phyloP scores from a whole-genome alignment of 2,888 invertebrate genomes.

The Acholoe squamosa region DNA sequence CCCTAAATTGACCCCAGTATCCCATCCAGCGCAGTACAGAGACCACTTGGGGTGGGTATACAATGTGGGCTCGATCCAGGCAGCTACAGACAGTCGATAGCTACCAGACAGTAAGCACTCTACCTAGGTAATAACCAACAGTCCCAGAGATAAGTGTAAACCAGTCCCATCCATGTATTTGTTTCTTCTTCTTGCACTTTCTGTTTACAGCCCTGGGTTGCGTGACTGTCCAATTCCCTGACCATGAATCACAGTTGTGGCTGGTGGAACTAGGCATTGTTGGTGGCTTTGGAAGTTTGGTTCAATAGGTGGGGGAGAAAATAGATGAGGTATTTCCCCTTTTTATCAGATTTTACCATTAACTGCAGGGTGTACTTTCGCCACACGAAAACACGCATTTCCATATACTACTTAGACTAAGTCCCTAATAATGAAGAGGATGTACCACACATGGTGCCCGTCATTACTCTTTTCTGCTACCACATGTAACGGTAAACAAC shows the following conservation, averaged over 20 bases:
- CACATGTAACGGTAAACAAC: too few species aligned
- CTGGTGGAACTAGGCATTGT: neutral
- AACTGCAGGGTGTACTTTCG: neutral
- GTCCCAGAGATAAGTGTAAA: neutral
- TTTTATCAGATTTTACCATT: neutral
- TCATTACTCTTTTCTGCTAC: too few species aligned
- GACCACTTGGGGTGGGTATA: too few species aligned
- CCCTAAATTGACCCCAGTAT: too few species aligned
- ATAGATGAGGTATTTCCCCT: neutral
- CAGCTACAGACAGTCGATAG: neutral
- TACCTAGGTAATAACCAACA: neutral
- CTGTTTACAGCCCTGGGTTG: neutral
- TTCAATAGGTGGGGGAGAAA: neutral
- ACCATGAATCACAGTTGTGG: neutral
- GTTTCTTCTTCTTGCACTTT: neutral
- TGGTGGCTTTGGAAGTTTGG: too few species aligned
- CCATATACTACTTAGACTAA: neutral
- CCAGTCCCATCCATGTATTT: neutral
- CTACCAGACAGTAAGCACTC: constrained; percentile 3
- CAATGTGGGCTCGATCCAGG: too few species aligned
- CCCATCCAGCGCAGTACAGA: too few species aligned
- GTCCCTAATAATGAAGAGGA: too few species aligned
- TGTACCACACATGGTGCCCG: too few species aligned
- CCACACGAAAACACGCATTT: neutral
- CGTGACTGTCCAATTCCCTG: constrained; percentile 3